A percentile compares a stretch with the other conserved stretches of the same genome.
Conservation (phyloP, 2,888 invertebrate species). For the Troides oblongomaculatus region DNA sequence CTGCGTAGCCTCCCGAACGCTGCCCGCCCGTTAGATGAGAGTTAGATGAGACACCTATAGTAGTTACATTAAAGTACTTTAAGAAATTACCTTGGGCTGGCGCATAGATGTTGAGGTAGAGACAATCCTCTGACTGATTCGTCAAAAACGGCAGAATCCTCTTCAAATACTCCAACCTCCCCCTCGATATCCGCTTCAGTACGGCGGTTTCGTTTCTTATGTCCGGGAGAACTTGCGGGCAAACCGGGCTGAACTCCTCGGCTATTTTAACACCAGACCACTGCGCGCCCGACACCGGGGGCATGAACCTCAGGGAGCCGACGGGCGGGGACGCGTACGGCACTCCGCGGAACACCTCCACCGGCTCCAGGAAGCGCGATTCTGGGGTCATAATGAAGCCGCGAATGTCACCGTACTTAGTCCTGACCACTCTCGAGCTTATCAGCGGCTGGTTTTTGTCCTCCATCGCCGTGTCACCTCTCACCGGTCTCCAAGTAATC, state of each 20-base stretch:
- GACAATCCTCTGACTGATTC: conserved; percentile 97
- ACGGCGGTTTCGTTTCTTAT: conserved; percentile 91
- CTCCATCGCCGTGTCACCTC: conserved; percentile 75
- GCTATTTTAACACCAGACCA: conserved; percentile 95
- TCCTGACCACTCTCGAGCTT: conserved; percentile 91
- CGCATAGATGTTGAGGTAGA: conserved; percentile 97
- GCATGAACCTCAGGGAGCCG: conserved; percentile 95
- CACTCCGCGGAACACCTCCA: conserved; percentile 95
- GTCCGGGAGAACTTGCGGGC: conserved; percentile 94
- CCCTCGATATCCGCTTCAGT: conserved; percentile 91
- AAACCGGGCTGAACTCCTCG: conserved; percentile 93
- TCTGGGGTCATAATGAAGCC: conserved; percentile 92
- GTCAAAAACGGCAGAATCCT: conserved; percentile 91
- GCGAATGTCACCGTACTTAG: conserved; percentile 92
- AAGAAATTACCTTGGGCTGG: conserved; percentile 91
- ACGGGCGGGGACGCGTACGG: conserved; percentile 96
- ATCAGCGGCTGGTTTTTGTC: conserved; percentile 78
- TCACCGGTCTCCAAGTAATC: conserved; percentile 66
- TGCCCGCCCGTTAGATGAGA: too few relatives aligned
- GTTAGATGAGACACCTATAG: too few relatives aligned
- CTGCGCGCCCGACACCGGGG: conserved; percentile 94
- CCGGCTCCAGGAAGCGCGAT: conserved; percentile 89
- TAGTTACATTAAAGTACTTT: neutral
- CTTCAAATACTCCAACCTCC: conserved; percentile 92
- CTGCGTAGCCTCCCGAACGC: too few relatives aligned